Evolutionary conservation across 2,888 invertebrate species (phyloP).

Genomic region (Creontiades dilutus): DNA sequence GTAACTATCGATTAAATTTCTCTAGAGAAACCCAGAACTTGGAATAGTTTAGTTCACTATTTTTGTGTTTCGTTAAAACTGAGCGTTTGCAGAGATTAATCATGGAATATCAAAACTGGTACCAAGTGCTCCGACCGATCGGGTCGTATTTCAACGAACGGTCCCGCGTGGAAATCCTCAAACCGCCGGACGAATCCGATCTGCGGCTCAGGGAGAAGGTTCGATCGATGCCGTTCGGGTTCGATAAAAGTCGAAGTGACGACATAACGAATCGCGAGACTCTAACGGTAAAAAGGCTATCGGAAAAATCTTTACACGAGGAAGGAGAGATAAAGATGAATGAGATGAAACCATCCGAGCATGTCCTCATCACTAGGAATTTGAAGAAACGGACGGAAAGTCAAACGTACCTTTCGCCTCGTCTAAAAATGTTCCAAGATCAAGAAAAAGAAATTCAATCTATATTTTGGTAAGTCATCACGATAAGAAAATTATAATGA

Average conservation of each 20-base stretch:
- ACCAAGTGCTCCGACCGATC: slow-evolving; percentile 41
- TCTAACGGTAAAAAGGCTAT: not conserved
- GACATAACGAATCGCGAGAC: not conserved
- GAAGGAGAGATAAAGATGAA: not conserved
- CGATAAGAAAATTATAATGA: no score
- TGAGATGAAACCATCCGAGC: not conserved
- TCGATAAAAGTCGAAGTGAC: not conserved
- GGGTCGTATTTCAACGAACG: slow-evolving; percentile 7
- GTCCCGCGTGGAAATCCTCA: slow-evolving; percentile 12
- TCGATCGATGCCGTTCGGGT: not conserved
- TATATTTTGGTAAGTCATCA: slow-evolving; percentile 43
- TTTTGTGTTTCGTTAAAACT: no score
- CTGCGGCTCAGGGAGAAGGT: slow-evolving; percentile 21
- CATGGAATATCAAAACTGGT: slow-evolving; percentile 51
- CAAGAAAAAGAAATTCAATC: slow-evolving; percentile 47
- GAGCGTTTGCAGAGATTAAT: no score
- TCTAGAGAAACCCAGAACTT: no score
- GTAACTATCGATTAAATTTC: no score
- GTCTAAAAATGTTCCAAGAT: not conserved
- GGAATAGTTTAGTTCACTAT: no score
- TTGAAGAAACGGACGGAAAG: not conserved
- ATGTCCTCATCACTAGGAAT: not conserved
- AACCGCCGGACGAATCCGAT: slow-evolving; percentile 6
- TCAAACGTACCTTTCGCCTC: slow-evolving; percentile 13
- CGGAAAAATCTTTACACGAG: not conserved